These are phyloP conservation scores for Bactericera cockerelli DNA, from an alignment of 1,140 invertebrate species.

Conservation along the genomic window DNA sequence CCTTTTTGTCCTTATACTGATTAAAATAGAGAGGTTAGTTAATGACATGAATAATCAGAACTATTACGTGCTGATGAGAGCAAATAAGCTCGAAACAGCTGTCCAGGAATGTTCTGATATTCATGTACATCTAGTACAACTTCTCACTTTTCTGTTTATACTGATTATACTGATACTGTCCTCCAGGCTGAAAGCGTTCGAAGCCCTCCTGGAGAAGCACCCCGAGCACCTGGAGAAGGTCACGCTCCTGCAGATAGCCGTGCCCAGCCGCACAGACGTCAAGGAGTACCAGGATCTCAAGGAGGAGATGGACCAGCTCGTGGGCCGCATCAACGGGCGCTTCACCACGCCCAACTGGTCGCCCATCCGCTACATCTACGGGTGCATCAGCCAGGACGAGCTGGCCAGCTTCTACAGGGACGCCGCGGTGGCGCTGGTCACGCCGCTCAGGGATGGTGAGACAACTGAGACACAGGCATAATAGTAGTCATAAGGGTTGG, in stretches of 20 bases:
- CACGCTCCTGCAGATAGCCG: slow-evolving; percentile 66
- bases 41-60: too few species aligned
- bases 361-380: slow-evolving; percentile 79
- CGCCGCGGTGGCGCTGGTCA: slow-evolving; percentile 69
- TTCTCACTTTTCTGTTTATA: too few species aligned
- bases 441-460: slow-evolving; percentile 77
- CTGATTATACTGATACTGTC: too few species aligned
- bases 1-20: too few species aligned
- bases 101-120: too few species aligned
- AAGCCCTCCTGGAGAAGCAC: slow-evolving; percentile 65
- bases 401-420: slow-evolving; percentile 72
- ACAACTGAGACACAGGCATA: slow-evolving; percentile 59
- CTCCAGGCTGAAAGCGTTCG: slow-evolving; percentile 58
- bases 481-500: too few species aligned
- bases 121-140: too few species aligned
- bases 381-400: slow-evolving; percentile 71
- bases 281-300: slow-evolving; percentile 82
- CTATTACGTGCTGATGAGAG: too few species aligned
- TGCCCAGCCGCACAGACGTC: slow-evolving; percentile 80
- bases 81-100: too few species aligned
- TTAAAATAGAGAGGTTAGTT: too few species aligned
- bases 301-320: slow-evolving; percentile 77
- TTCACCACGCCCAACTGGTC: slow-evolving; percentile 83
- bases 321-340: slow-evolving; percentile 69
- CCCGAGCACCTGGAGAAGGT: slow-evolving; percentile 70